Base-by-base conservation (phyloP, 2,797 vertebrate genomes). In the Xyrichtys novacula region DNA sequence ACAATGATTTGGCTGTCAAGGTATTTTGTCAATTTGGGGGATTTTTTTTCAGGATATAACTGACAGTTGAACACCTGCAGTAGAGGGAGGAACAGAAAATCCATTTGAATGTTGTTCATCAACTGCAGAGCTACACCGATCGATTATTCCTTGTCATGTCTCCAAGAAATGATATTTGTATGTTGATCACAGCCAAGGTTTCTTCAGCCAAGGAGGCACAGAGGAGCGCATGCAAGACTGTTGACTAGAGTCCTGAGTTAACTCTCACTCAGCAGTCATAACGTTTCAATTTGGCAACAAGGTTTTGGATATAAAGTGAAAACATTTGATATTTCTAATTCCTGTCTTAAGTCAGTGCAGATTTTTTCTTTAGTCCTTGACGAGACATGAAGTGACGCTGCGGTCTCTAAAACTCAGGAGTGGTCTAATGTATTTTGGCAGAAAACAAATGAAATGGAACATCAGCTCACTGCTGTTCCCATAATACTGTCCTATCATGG, bases 381-480 rank as follows among this genome's bases (percentile, higher is more conserved):
- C 22, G 19, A 10, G 22, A 11, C 19, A 22, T 22, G 19, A 20
- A 25, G 15, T 46, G 6, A 25, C 7, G 14, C 23, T 25, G 12
- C 11, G 10, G 40, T 25, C 14, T 22, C 12, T 26, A 46, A 3
- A 6, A 25, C 22, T 25, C 6, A 5, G 7, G 11, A 14, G 12
- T 46, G 14, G 22, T 14, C 4, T 7, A 25, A 14, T 12, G 16
- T 16, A 25, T 46, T 46, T 16, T 25, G 22, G 14, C 25, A 14
- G 44, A 23, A 46, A 46, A 46, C 20, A 25, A 16, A 46, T 46
- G 23, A 26, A 49, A 48, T 34, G 6, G 6, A 36, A 47, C 7
- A 7, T 11, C 46, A 44, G 40, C 57, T 23, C 12, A 2, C 11
- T 25, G 23, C 11, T 5, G 50, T 60, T 69, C 54, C 52, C 56